Evolutionary conservation across 2,888 invertebrate species (phyloP), one percentile per base, ranked within the genome.

Genomic region (Drosophila parthenogenetica): DNA sequence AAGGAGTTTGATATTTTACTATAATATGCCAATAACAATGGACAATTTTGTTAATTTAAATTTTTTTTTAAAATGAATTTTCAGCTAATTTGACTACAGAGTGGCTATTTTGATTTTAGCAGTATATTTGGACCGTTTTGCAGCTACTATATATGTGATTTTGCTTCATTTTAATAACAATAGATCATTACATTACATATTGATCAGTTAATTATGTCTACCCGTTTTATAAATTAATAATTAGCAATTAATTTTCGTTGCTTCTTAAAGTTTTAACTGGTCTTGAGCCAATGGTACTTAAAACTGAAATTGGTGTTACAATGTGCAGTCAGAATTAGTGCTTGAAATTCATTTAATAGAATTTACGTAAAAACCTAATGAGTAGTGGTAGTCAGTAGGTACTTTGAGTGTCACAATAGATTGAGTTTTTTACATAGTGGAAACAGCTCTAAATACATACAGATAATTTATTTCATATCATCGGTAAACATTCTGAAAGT

Each of bases 361-460:
- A 13, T 51, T 43, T 49, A 42, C 39, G 37, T 40, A 29, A 54
- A 11, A 63, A 51, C 29, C 29, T 42, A 53, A 42, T 57, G 46
- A 46, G 14, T 57, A 46, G 45, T 22, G 61, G 69, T 74, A 61
- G 61, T 73, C 61, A 72, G 66, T 78, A 80, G 79, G 76, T 82
- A 75, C 78, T 59, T 74, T 66, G 68, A 74, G 81, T 85, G 82
- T 69, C 72, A 77, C 64, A 67, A 77, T 70, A 48, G 46, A 69
- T 67, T 19, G 40, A 32, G 32, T 13, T 49, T 49, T 49, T 32
- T 17, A 32, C 48, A 49, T 49, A 13, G 19, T 42, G 40, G 50
- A 19, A 39, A 68, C 32, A 57, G 35, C 13, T 17, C 35, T 58
- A 46, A 65, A 19, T 42, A 16, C 16, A 49, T 22, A 35, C 49